Base-by-base conservation (phyloP, 1,140 invertebrate genomes). In the Heterodera carotae region DNA sequence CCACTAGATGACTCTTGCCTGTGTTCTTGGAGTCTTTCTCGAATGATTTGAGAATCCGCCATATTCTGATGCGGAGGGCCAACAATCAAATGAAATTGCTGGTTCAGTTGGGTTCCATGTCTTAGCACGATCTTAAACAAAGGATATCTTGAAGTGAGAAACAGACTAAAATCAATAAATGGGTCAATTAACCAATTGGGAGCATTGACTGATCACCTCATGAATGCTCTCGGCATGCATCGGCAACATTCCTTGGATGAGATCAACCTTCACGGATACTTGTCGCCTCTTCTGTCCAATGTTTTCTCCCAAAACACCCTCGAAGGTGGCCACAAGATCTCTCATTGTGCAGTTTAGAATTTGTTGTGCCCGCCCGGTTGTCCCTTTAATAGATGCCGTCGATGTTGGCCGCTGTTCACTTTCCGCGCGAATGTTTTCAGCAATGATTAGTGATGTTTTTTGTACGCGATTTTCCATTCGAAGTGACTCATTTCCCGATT, bases 141-240 rank as follows among this genome's bases (percentile, higher is more conserved):
- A n/a, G n/a, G n/a, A n/a, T n/a, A n/a, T n/a, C n/a, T 62, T 62
- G 10, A 62, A 62, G 3, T 62, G 4, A 18, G 10, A 62, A 1
- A 6, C 7, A 25, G 3, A 31, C 10, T 1, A 62, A 62, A 62
- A 62, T 62, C 7, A 43, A 10, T 12, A 43, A 62, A 62, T 22
- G 8, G 8, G 8, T 62, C 22, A 62, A 31, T 62, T 62, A 62
- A 18, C 84, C 10, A n/a, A n/a, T n/a, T n/a, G n/a, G n/a, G n/a
- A n/a, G n/a, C n/a, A n/a, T n/a, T n/a, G n/a, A n/a, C n/a, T 34
- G 77, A 6, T 72, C 22, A 76, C 84, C 59, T 86, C 84, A 68
- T 86, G 84, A 60, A 86, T 83, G 2, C 77, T 84, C 71, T 84
- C 76, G 18, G 84, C 84, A 53, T 82, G 78, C 85, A 87, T 86